Base-by-base conservation (phyloP, 2,113 vertebrate genomes). In the Pluvianellus socialis region DNA sequence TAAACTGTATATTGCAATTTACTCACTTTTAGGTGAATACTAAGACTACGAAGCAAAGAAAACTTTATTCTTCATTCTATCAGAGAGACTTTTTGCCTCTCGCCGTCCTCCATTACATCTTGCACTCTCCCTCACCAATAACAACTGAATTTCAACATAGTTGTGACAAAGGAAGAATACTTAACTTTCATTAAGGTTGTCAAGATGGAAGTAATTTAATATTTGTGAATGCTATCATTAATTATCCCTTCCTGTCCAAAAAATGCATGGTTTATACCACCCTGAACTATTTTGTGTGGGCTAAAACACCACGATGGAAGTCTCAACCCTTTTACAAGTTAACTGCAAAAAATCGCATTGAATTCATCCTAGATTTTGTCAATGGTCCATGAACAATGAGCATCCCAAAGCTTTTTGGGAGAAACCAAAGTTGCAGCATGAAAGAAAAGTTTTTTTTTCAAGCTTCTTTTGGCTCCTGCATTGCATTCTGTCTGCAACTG, bases 1-100 rank as follows among this genome's bases (percentile, higher is more conserved):
- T 38, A 27, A 77, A 55, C 7, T 6, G 4, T 6, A 0, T 1
- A 9, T 2, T 5, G 26, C 2, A 1, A 13, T n/a, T 58, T 15
- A 3, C 30, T 13, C 3, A 0, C 18, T 67, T 81, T 15, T 8
- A 7, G 24, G 10, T 11, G 13, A 17, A 20, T 30, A 59, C 5
- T 24, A 14, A 0, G 8, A 65, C 38, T 13, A 4, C 1, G 14
- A 33, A 79, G 21, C 9, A 10, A 86, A 22, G 26, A 35, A 50
- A 55, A 26, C 2, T 4, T 71, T 3, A 0, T 8, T 65, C 32
- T 79, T 22, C 10, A 13, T 75, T 35, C 24, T 12, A 14, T 14
- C 0, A 0, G n/a, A 38, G 21, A 10, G 14, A 5, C 8, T 45
- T 59, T 42, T 42, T 17, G 7, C 16, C 40, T 86, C 74, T 79